phyloP scores from a whole-genome alignment of 2,888 invertebrate genomes.

The Creontiades dilutus region DNA sequence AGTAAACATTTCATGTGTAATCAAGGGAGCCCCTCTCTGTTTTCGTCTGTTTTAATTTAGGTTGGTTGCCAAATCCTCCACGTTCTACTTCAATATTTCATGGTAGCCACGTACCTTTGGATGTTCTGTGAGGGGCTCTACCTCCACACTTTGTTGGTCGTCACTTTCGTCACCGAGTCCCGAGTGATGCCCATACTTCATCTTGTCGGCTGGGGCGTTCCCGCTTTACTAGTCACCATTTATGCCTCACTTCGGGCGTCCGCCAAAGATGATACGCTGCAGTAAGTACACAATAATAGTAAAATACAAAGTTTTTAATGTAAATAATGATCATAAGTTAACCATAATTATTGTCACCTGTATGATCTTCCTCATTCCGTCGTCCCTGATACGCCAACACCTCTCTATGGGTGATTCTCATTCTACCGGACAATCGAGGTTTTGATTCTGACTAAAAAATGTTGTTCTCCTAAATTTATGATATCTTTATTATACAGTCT shows the following conservation, averaged over 20 bases:
- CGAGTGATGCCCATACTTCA: conserved; percentile 90
- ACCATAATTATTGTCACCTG: no score
- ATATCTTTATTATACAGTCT: no score
- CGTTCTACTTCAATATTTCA: conserved; percentile 90
- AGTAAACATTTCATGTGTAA: no score
- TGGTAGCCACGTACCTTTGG: conserved; percentile 96
- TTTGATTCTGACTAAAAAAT: no score
- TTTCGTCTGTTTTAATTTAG: conserved; percentile 79
- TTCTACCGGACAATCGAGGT: no score
- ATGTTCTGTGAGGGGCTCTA: conserved; percentile 97
- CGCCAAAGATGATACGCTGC: conserved; percentile 80
- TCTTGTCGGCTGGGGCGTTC: conserved; percentile 91
- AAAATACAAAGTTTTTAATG: no score
- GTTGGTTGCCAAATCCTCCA: conserved; percentile 89
- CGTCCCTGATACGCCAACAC: no score
- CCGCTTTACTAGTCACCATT: conserved; percentile 83
- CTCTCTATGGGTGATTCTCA: no score
- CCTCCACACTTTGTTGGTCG: conserved; percentile 94
- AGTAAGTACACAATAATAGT: conserved; percentile 80
- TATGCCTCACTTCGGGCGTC: conserved; percentile 84
- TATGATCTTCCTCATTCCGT: no score
- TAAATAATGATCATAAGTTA: no score
- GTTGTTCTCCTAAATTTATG: no score
- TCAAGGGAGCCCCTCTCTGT: neutral
- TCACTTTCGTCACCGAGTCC: conserved; percentile 93